Percentiles rank a stretch among this genome's conserved stretches.
These are phyloP conservation scores for Progne subis DNA, from an alignment of 2,113 vertebrate genomes.

Conservation along the genomic window DNA sequence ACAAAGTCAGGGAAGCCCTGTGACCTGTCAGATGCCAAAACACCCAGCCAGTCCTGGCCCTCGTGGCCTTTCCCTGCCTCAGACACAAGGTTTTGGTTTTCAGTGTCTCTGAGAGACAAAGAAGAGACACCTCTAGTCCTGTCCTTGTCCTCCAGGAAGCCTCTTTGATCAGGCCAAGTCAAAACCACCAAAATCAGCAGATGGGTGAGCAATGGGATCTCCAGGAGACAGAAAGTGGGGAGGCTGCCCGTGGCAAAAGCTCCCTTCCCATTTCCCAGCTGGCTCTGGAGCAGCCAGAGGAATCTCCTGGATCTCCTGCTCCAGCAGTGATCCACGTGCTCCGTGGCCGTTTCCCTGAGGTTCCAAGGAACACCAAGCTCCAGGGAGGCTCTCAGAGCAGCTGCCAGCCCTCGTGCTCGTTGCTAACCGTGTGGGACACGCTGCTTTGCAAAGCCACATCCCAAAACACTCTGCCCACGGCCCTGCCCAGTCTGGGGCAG, in stretches of 20 bases:
- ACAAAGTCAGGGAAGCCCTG: not conserved
- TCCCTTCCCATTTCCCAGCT: not conserved
- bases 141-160: not conserved
- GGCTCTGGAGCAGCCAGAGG: not conserved
- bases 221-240: not conserved
- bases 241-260: not conserved
- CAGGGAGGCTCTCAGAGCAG: not conserved
- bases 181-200: not conserved
- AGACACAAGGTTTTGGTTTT: not conserved
- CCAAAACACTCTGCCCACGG: not conserved
- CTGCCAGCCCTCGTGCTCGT: not conserved
- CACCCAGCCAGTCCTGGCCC: not conserved
- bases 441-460: accelerated
- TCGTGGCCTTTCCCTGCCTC: not conserved
- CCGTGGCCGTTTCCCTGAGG: not conserved
- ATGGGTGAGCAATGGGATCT: not conserved
- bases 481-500: not conserved
- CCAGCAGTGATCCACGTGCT: not conserved
- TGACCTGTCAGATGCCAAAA: not conserved
- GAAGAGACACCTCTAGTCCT: not conserved
- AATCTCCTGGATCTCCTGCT: not conserved
- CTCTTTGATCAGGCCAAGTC: not conserved
- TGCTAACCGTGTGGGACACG: accelerated
- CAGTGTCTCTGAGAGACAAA: not conserved
- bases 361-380: not conserved